Evolutionary conservation across 1,140 invertebrate genomes (phyloP), one percentile per base, ranked within the genome.

Genomic region (Pararge aegeria): DNA sequence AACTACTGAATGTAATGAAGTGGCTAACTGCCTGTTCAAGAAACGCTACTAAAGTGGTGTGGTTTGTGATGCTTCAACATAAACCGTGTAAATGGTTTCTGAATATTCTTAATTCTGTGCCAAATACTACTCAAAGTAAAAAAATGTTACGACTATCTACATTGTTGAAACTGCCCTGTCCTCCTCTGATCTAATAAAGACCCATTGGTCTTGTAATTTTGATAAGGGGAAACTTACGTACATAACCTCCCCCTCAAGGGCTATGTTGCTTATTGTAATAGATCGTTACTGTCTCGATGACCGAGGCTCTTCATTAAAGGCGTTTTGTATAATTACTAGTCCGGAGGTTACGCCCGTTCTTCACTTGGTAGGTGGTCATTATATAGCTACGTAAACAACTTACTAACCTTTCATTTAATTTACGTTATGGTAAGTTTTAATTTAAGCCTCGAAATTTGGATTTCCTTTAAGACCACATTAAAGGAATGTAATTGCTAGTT

Each of bases 211-310:
- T 3, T 12, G 12, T 34, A 34, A 7, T 3, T 34, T 34, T n/a
- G n/a, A n/a, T n/a, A n/a, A n/a, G n/a, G 30, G 12, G 9, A 34
- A 12, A 34, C n/a, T 19, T n/a, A 46, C 30, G 12, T 10, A 6
- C 7, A 12, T 34, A 10, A 12, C 10, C 2, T 34, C 30, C 12
- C 30, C 30, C 30, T 34, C 10, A 12, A 34, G 30, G 0, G 12
- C n/a, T 4, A 34, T 34, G n/a, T 34, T 1, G 30, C 30, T 34
- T 12, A 12, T 21, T 10, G 55, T 64, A 58, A 64, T 54, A 27
- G 61, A n/a, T 49, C 51, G 48, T 64, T 54, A 64, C 50, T 50
- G 61, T 55, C 40, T 20, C 16, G 27, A 29, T 40, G 21, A 58
- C 38, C 16, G 48, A 18, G 34, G 16, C 9, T 58, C 55, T 52